Evolutionary conservation across 2,797 vertebrate genomes (phyloP), one percentile per base, ranked within the genome.

Genomic region (Gila robusta): DNA sequence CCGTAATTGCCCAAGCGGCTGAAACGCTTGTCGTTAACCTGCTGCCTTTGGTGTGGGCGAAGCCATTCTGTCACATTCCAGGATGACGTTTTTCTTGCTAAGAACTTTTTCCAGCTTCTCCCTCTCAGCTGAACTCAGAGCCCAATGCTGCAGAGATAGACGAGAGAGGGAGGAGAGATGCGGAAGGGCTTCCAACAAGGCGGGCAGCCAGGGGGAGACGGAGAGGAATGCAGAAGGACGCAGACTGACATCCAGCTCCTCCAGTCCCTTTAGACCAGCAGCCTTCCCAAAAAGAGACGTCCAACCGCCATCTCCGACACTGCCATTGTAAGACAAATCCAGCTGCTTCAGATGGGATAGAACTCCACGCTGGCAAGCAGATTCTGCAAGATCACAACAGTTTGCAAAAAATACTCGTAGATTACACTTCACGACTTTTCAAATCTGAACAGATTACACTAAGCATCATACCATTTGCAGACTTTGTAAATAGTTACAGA

Each of bases 291-390:
- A 96, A 88, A 98, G 92, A 2, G 79, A 32, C 0, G 90, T 79
- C 97, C 97, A 98, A 78, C 96, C 97, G 1, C 91, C 89, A 0
- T 94, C 95, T 1, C 91, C 93, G 5, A 96, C 86, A 1, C 23
- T 91, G 72, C 95, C 90, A 0, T 98, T 99, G 32, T 97, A 98
- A 81, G 96, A 97, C 86, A 98, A 90, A 87, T 98, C 96, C 85
- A 98, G 87, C 9, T 92, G 89, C 79, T 39, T 93, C 62, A 98
- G 90, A 26, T 91, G 94, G 66, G 92, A 87, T 64, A 98, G 92
- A 4, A 85, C 91, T n/a, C 96, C 94, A 0, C 88, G 91, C 32
- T 90, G 90, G 10, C 90, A 91, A 35, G 90, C 92, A 0, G 91
- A 90, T 0, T 88, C 95, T 94, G 94, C 87, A 94, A 94, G 66